Percentiles rank a stretch among this genome's conserved stretches.
phyloP scores from a whole-genome alignment of 30 jellyfish, hydroid and myxozoan species.

The Nemopilema nomurai region DNA sequence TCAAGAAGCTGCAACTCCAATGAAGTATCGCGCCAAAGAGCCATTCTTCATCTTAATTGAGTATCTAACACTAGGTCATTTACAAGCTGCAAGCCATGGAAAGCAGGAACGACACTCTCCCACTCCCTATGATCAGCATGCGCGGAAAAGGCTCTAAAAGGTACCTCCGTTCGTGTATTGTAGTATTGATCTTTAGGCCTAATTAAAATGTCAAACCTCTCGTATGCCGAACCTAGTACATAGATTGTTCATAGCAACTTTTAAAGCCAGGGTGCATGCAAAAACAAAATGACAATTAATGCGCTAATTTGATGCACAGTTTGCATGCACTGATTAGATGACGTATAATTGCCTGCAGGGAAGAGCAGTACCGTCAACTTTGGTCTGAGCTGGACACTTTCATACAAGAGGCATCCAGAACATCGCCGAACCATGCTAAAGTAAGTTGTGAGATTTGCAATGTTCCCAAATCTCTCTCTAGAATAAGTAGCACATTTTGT shows the following conservation, averaged over 20 bases:
- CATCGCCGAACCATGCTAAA: conserved; percentile 84
- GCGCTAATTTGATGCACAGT: not conserved
- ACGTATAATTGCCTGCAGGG: conserved; percentile 32
- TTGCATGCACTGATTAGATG: not conserved
- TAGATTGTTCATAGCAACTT: too few relatives aligned
- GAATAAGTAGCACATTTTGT: not conserved
- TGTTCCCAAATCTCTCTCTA: not conserved
- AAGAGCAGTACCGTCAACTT: conserved; percentile 88
- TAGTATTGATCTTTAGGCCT: not conserved
- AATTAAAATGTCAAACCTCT: too few relatives aligned
- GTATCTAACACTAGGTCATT: conserved; percentile 56
- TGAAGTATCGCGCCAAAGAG: too few relatives aligned
- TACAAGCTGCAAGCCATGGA: conserved; percentile 96
- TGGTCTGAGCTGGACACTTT: conserved; percentile 91
- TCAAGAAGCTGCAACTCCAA: too few relatives aligned
- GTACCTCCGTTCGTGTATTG: conserved; percentile 16
- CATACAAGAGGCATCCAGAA: conserved; percentile 79
- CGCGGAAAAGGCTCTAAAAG: conserved; percentile 90
- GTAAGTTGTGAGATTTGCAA: conserved; percentile 30
- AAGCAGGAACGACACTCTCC: conserved; percentile 86
- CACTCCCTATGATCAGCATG: conserved; percentile 93
- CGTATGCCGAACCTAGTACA: too few relatives aligned
- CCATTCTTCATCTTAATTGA: not conserved
- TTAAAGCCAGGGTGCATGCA: too few relatives aligned
- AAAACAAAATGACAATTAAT: too few relatives aligned